A percentile compares a stretch with the other conserved stretches of the same genome.
Conservation (phyloP, 2,113 vertebrate genomes). For the Tragelaphus imberbis region DNA sequence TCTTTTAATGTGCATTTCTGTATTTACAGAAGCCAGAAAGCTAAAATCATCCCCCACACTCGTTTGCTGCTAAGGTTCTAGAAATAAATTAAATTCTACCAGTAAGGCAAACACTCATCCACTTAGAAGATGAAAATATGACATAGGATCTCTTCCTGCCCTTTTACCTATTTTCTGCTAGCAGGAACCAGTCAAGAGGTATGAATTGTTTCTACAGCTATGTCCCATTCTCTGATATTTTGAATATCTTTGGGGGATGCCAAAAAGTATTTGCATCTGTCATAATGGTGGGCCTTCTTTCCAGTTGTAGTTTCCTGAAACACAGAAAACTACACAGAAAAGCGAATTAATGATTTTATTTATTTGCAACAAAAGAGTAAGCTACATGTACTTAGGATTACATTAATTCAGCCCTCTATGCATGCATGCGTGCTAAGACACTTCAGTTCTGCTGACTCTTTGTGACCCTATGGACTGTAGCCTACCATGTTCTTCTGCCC, state of each 20-base stretch:
- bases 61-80: background rate
- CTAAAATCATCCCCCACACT: background rate
- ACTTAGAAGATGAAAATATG: background rate
- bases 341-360: background rate
- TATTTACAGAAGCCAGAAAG: background rate
- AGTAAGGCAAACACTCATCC: background rate
- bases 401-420: background rate
- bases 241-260: background rate
- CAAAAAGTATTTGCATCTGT: background rate
- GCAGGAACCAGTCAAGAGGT: background rate
- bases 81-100: background rate
- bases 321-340: background rate
- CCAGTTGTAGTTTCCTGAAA: background rate
- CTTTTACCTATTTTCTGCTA: background rate
- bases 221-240: background rate
- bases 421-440: background rate
- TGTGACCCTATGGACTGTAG: background rate
- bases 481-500: background rate
- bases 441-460: background rate
- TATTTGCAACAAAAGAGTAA: background rate
- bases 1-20: background rate
- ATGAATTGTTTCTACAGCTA: background rate
- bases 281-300: background rate
- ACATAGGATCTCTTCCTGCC: background rate
- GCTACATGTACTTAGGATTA: background rate